Conservation (phyloP, 2,888 invertebrate species). For the Eustalomyia histrio region DNA sequence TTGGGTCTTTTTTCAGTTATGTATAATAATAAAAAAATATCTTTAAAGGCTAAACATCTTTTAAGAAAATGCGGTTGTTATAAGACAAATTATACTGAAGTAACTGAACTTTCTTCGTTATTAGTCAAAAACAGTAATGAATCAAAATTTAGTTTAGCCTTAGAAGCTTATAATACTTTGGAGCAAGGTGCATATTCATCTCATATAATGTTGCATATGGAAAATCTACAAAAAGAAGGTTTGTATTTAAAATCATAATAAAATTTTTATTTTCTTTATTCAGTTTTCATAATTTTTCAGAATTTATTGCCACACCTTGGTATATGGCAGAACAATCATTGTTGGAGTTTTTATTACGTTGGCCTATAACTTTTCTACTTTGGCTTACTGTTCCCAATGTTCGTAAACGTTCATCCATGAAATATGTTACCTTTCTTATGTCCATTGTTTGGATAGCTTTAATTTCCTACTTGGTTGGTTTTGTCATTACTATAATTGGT, state of each 20-base stretch:
- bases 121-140: slow-evolving; percentile 16
- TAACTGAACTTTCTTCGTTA: slow-evolving; percentile 79
- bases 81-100: slow-evolving; percentile 78
- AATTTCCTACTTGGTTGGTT: slow-evolving; percentile 92
- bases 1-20: slow-evolving; percentile 83
- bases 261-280: background rate
- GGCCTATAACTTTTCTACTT: slow-evolving; percentile 90
- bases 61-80: slow-evolving; percentile 57
- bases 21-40: slow-evolving; percentile 84
- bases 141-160: slow-evolving; percentile 34
- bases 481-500: slow-evolving; percentile 97
- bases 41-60: slow-evolving; percentile 77
- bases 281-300: slow-evolving; percentile 7
- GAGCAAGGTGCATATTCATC: slow-evolving; percentile 65
- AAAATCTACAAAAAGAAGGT: slow-evolving; percentile 68
- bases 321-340: slow-evolving; percentile 71
- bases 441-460: slow-evolving; percentile 94
- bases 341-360: slow-evolving; percentile 87
- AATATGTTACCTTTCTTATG: slow-evolving; percentile 91
- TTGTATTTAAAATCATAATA: background rate
- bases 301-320: slow-evolving; percentile 60
- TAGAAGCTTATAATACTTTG: background rate
- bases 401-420: slow-evolving; percentile 89
- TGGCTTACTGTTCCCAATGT: slow-evolving; percentile 93
- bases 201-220: slow-evolving; percentile 66